Conservation (phyloP, 2,797 vertebrate species). For the Ambastaia sidthimunki region DNA sequence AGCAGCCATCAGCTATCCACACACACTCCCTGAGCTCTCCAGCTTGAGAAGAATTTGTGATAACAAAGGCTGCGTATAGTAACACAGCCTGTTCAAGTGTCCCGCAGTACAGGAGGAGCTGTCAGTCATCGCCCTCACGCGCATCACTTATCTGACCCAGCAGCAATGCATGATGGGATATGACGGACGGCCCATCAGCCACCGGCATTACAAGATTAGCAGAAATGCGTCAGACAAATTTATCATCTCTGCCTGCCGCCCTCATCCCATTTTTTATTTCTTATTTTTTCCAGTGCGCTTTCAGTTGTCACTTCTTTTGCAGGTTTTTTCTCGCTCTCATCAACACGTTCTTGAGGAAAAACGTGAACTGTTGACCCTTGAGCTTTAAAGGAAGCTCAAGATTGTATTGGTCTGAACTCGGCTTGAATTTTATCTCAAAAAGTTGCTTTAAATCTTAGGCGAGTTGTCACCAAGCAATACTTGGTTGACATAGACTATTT, state of each 20-base stretch:
- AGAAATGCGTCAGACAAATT: conserved; percentile 53
- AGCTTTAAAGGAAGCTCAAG: not conserved
- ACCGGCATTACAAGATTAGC: conserved; percentile 54
- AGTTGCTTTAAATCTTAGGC: conserved; percentile 19
- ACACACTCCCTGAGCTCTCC: conserved; percentile 42
- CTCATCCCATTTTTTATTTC: conserved; percentile 25
- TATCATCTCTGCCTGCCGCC: conserved; percentile 48
- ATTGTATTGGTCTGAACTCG: not conserved
- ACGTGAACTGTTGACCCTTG: conserved; percentile 45
- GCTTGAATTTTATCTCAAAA: conserved; percentile 3
- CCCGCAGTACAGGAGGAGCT: conserved; percentile 32
- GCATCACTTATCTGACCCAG: conserved; percentile 53
- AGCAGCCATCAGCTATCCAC: conserved; percentile 43
- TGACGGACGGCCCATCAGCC: conserved; percentile 53
- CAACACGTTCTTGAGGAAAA: conserved; percentile 32
- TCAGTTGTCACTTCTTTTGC: not conserved
- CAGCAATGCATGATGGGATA: conserved; percentile 52
- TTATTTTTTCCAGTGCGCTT: conserved; percentile 9
- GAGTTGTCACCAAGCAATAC: conserved; percentile 22
- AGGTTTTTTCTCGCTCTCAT: conserved; percentile 29
- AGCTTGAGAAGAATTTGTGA: conserved; percentile 40
- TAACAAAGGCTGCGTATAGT: conserved; percentile 45
- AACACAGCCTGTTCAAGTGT: conserved; percentile 38
- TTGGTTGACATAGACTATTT: conserved; percentile 29
- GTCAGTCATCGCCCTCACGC: conserved; percentile 36